Evolutionary conservation across 2,888 invertebrate species (phyloP), one percentile per base, ranked within the genome.

Genomic region (Cybosia mesomella): DNA sequence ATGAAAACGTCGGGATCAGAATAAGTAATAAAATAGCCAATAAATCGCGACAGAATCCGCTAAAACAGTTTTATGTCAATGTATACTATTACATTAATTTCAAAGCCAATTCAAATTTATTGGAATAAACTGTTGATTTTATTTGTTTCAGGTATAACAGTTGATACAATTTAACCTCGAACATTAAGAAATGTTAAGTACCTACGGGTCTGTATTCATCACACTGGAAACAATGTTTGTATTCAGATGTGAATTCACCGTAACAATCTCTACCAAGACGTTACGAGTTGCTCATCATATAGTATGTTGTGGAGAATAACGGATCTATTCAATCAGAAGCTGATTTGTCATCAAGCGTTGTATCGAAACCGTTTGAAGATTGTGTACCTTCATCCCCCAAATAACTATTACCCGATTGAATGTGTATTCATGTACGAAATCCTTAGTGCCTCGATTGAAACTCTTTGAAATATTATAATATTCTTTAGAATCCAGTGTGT

Each of bases 321-420:
- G 0, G 22, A 58, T 34, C 21, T 34, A 36, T 58, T 21, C 58
- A 58, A 21, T 21, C 34, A 36, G 58, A 36, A 32, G n/a, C 58
- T 21, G 58, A 58, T 34, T 60, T 43, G n/a, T 60, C 43, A 24
- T 43, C 43, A 60, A 60, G 39, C 18, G 39, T 15, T 36, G 58
- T 4, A 36, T 22, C 22, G 21, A 18, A 59, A 15, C 0, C 24
- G 1, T 43, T 18, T 24, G n/a, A 22, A 18, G 22, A 10, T 24
- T 28, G 1, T 2, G 18, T 58, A 15, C 21, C 34, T 21, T 58
- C 58, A 13, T 36, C 21, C 21, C 34, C 36, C 5, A 58, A 34
- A 21, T 34, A 36, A 34, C 34, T 58, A 9, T 21, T 21, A 21
- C 21, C 21, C 21, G 32, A 36, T 58, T 22, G 58, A 58, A 58